These are phyloP conservation scores for Conomelus anceps DNA, from an alignment of 2,888 invertebrate genomes.

Conservation along the genomic window DNA sequence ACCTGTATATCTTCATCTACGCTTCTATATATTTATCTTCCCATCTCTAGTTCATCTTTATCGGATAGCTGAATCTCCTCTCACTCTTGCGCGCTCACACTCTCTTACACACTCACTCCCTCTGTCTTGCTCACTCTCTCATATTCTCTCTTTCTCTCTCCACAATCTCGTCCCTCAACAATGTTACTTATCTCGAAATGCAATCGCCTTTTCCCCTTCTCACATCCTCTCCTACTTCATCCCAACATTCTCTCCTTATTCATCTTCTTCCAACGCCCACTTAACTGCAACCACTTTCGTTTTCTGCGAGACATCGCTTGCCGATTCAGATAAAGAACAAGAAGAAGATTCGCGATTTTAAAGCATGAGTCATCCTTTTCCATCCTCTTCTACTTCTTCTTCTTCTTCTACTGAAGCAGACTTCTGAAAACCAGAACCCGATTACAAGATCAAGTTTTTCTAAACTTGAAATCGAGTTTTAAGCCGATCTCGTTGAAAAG, in stretches of 20 bases:
- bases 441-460: background rate
- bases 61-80: too few relatives aligned
- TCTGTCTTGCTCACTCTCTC: too few relatives aligned
- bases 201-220: background rate
- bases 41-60: too few relatives aligned
- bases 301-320: background rate
- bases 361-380: background rate
- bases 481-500: background rate
- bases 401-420: background rate
- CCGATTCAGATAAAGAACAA: too few relatives aligned
- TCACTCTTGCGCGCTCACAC: too few relatives aligned
- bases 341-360: background rate
- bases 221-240: background rate
- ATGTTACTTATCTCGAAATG: background rate
- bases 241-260: background rate
- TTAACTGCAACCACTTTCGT: background rate
- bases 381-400: background rate
- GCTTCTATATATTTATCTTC: too few relatives aligned
- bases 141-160: too few relatives aligned
- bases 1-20: too few relatives aligned
- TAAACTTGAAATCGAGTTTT: background rate
- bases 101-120: too few relatives aligned
- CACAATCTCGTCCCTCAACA: too few relatives aligned
- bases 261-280: background rate
- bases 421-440: background rate